A percentile compares a stretch with the other conserved stretches of the same genome.
These are phyloP conservation scores for Monochamus saltuarius DNA, from an alignment of 1,140 invertebrate species.

Conservation along the genomic window DNA sequence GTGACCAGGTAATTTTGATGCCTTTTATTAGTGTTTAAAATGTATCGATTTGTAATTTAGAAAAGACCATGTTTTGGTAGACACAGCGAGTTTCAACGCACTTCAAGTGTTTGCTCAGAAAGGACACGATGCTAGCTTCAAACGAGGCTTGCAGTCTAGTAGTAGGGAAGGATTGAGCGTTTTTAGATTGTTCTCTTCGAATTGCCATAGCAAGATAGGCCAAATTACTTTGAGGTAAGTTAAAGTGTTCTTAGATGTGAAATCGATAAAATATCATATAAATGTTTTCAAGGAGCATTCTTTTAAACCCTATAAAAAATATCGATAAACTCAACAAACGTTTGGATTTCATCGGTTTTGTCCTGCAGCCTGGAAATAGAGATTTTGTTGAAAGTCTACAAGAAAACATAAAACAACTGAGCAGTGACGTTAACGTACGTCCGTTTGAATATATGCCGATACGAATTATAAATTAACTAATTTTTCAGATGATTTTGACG, in stretches of 20 bases:
- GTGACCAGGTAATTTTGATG: constrained; percentile 69
- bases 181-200: constrained; percentile 66
- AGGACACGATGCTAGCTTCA: constrained; percentile 75
- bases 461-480: constrained; percentile 31
- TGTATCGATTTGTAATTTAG: constrained; percentile 50
- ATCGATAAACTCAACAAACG: constrained; percentile 57
- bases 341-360: constrained; percentile 64
- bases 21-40: too few species aligned
- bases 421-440: constrained; percentile 57
- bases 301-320: constrained; percentile 64
- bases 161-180: constrained; percentile 71
- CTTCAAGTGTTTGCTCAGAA: constrained; percentile 74
- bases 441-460: neutral
- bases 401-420: constrained; percentile 60
- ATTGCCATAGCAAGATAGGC: constrained; percentile 68
- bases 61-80: constrained; percentile 68
- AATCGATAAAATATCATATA: too few species aligned
- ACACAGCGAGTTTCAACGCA: constrained; percentile 69
- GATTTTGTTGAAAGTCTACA: constrained; percentile 60
- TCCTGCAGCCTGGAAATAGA: constrained; percentile 57
- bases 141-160: constrained; percentile 59
- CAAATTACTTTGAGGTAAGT: constrained; percentile 56
- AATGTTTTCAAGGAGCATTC: constrained; percentile 53
- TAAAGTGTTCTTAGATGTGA: too few species aligned
- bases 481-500: constrained; percentile 56